Evolutionary conservation across 1,140 invertebrate species (phyloP).

Genomic region (Triops longicaudatus): DNA sequence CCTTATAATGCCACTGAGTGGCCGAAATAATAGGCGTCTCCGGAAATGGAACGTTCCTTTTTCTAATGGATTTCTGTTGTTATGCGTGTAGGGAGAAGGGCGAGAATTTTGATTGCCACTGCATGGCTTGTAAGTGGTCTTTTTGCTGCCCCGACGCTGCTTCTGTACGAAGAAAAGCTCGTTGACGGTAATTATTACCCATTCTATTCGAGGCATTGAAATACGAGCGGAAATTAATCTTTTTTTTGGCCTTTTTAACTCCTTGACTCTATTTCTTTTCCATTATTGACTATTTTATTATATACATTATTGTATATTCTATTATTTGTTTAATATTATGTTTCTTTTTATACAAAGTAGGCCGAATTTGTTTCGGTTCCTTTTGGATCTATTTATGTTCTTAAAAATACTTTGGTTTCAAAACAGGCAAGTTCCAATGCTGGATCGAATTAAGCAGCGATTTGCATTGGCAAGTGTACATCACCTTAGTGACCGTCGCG

Average conservation of each 20-base stretch:
- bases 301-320: too few relatives aligned
- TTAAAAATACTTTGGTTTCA: too few relatives aligned
- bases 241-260: background rate
- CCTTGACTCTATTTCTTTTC: background rate
- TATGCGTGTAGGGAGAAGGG: slow-evolving; percentile 62
- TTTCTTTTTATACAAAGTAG: too few relatives aligned
- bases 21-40: too few relatives aligned
- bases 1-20: too few relatives aligned
- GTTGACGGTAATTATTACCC: slow-evolving; percentile 34
- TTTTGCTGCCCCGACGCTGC: slow-evolving; percentile 73
- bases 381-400: too few relatives aligned
- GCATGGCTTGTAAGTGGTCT: slow-evolving; percentile 76
- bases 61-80: background rate
- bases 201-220: slow-evolving; percentile 4
- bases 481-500: slow-evolving; percentile 69
- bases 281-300: too few relatives aligned
- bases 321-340: too few relatives aligned
- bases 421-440: slow-evolving; percentile 64
- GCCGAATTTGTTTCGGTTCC: background rate
- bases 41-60: too few relatives aligned
- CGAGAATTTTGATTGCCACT: slow-evolving; percentile 60
- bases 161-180: slow-evolving; percentile 66
- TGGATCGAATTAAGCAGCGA: slow-evolving; percentile 74
- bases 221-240: background rate
- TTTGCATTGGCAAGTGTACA: slow-evolving; percentile 78